These are phyloP conservation scores for Anadara kagoshimensis DNA, from an alignment of 1,140 invertebrate genomes.

Conservation along the genomic window DNA sequence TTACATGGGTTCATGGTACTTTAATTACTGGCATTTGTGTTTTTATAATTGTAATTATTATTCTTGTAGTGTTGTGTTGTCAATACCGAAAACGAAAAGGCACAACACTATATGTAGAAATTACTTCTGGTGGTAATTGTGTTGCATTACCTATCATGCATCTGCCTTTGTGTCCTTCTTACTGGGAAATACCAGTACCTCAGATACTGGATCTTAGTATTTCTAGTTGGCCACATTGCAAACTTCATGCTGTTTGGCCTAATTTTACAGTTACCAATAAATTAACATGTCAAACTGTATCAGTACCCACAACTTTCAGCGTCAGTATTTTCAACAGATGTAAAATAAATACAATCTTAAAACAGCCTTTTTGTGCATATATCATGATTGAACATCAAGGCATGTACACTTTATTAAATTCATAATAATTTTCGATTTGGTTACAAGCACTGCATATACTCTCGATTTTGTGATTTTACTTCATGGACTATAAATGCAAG, in stretches of 20 bases:
- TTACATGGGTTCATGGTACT: conserved; percentile 16
- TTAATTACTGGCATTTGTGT: background rate
- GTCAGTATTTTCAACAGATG: conserved; percentile 7
- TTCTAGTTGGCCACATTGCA: conserved; percentile 4
- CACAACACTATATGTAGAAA: conserved; percentile 25
- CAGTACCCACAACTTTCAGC: conserved; percentile 5
- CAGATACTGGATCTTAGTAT: conserved; percentile 9
- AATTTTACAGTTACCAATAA: conserved; percentile 26
- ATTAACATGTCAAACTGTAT: conserved; percentile 13
- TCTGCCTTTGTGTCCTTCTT: conserved; percentile 31
- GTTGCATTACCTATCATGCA: conserved; percentile 19
- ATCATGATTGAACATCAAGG: conserved; percentile 21
- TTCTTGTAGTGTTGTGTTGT: background rate
- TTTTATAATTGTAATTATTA: background rate
- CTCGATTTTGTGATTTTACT: too few relatives aligned
- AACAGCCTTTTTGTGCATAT: conserved; percentile 33
- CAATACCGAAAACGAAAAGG: background rate
- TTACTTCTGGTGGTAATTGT: conserved; percentile 29
- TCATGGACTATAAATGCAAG: too few relatives aligned
- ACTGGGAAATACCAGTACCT: conserved; percentile 20
- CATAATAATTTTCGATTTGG: too few relatives aligned
- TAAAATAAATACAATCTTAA: conserved; percentile 16
- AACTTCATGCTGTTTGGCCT: conserved; percentile 19
- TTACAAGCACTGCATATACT: too few relatives aligned
- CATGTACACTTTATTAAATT: background rate